phyloP scores from a whole-genome alignment of 2,888 invertebrate genomes.

The Chrysolina americana region DNA sequence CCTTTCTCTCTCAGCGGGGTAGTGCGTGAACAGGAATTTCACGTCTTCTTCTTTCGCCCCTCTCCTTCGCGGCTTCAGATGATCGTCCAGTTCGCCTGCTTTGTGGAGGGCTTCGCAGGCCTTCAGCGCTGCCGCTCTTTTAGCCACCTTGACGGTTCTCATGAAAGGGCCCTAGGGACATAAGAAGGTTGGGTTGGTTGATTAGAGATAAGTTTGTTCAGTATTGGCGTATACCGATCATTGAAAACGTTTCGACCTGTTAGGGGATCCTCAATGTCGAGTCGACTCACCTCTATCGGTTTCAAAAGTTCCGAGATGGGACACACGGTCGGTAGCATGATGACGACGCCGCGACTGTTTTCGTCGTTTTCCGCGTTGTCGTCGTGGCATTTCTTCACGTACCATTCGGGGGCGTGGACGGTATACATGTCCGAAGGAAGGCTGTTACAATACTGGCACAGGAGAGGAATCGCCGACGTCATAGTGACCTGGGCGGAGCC shows the following conservation, averaged over 20 bases:
- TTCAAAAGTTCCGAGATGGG: conserved; percentile 74
- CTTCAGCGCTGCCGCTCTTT: conserved; percentile 86
- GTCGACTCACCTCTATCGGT: conserved; percentile 75
- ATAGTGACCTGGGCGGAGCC: conserved; percentile 72
- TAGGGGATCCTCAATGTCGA: neutral
- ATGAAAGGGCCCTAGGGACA: conserved; percentile 74
- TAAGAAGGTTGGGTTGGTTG: too few species aligned
- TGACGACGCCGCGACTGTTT: conserved; percentile 67
- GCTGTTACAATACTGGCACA: conserved; percentile 86
- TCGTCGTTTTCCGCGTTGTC: neutral
- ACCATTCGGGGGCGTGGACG: conserved; percentile 74
- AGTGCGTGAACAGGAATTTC: conserved; percentile 77
- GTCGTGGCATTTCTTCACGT: conserved; percentile 51
- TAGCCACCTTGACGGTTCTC: conserved; percentile 76
- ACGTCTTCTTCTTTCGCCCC: conserved; percentile 68
- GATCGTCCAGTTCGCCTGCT: conserved; percentile 80
- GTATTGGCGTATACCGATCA: too few species aligned
- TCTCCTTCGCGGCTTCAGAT: conserved; percentile 76
- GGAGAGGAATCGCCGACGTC: conserved; percentile 76
- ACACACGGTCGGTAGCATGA: conserved; percentile 86
- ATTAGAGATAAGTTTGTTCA: too few species aligned
- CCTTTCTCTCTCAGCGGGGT: conserved; percentile 69
- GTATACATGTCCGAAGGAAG: conserved; percentile 84
- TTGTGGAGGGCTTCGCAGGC: conserved; percentile 81
- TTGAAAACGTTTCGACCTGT: too few species aligned